Evolutionary conservation across 1,140 invertebrate species (phyloP), one percentile per base, ranked within the genome.

Genomic region (Drosophila repleta): DNA sequence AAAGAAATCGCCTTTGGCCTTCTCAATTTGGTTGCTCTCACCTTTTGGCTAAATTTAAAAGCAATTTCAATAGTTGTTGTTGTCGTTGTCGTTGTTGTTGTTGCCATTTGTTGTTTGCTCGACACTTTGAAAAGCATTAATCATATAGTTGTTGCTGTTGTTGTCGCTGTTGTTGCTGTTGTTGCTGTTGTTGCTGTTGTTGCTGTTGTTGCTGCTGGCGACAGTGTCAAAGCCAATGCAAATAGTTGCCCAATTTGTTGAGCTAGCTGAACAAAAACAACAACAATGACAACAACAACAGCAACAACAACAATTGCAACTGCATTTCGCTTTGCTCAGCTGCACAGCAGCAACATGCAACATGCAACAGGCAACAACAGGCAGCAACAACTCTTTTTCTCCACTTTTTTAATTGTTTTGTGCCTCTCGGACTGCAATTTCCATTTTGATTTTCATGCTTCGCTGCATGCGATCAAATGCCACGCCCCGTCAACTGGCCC

Each of bases 391-490:
- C 52, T 61, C 43, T 29, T 8, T 39, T 8, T 35, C 32, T 35
- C 32, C n/a, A 37, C 55, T 53, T 3, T 80, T 76, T 67, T 80
- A 78, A 69, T 73, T 70, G 60, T 73, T 79, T 64, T 53, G 39
- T 71, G 52, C 26, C 58, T 67, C 52, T 65, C 51, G 52, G 63
- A n/a, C 51, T 51, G 52, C 76, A 70, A 79, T 79, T 84, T 74
- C 65, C 77, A 85, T 74, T 84, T 84, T 77, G 58, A 71, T 80
- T 84, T 80, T 65, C 77, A 85, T 77, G 81, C 81, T 72, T 81
- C 55, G 77, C 26, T 74, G 65, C 55, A 45, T 56, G 53, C 53
- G 37, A 57, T 57, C 53, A 43, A 51, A 51, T n/a, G 18, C 11
- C 18, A n/a, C 46, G 13, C 17, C 37, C 4, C 32, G 13, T 15